phyloP scores from a whole-genome alignment of 2,888 invertebrate genomes.

The Maniola hyperantus region DNA sequence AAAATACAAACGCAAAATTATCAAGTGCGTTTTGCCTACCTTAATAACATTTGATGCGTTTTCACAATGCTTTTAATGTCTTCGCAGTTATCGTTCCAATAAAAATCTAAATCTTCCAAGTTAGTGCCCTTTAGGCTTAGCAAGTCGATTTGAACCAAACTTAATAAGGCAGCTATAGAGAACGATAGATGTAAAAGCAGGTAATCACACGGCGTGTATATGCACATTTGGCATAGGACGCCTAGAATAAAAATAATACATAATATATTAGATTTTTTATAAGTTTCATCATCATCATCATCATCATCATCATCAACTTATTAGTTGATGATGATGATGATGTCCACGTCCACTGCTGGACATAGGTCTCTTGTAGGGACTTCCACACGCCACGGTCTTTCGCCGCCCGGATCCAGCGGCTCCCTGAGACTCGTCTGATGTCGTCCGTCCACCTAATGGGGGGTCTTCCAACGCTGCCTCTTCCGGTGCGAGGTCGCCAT shows the following conservation, averaged over 20 bases:
- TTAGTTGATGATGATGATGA: too few species aligned
- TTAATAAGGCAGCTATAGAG: conserved; percentile 38
- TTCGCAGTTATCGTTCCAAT: conserved; percentile 27
- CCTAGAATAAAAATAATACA: conserved; percentile 31
- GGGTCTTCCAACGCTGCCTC: too few species aligned
- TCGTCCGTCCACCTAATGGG: too few species aligned
- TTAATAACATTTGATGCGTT: conserved; percentile 44
- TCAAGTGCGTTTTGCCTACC: conserved; percentile 29
- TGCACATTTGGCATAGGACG: conserved; percentile 34
- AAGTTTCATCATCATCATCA: too few species aligned
- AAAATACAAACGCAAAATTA: neutral
- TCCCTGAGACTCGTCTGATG: too few species aligned
- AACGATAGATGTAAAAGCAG: conserved; percentile 39
- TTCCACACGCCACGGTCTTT: too few species aligned
- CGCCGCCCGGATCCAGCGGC: too few species aligned
- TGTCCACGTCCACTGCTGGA: too few species aligned
- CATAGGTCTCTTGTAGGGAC: too few species aligned
- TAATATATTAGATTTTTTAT: neutral
- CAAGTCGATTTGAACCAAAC: conserved; percentile 42
- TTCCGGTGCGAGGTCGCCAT: too few species aligned
- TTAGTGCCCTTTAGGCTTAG: conserved; percentile 30
- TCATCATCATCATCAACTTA: too few species aligned
- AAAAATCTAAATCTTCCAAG: neutral
- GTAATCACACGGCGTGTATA: conserved; percentile 42
- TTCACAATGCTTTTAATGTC: conserved; percentile 38